Evolutionary conservation across 2,797 vertebrate genomes (phyloP).

Genomic region (Sternotherus odoratus): DNA sequence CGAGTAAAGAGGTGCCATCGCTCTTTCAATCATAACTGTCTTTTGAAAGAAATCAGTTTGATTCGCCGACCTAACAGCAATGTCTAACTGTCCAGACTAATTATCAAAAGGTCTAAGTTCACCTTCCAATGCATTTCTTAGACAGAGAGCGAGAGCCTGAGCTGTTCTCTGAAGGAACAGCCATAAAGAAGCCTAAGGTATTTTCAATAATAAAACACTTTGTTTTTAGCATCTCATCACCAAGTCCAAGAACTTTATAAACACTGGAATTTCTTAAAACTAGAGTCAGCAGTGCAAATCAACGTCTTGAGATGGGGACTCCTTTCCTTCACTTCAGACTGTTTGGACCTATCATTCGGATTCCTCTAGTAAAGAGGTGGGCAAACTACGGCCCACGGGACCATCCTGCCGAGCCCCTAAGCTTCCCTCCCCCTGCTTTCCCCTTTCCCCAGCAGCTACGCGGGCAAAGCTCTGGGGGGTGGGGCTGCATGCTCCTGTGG

Average conservation of each 20-base stretch:
- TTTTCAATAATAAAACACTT: neutral
- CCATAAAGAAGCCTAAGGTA: neutral
- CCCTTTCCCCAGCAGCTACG: too few relatives aligned
- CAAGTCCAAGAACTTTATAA: neutral
- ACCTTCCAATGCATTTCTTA: neutral
- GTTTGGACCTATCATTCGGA: constrained; percentile 16
- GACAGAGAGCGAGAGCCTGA: neutral
- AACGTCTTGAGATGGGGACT: neutral
- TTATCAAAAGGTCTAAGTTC: neutral
- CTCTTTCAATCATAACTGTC: neutral
- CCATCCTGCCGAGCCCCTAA: too few relatives aligned
- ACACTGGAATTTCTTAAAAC: neutral
- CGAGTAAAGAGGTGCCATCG: fast-evolving
- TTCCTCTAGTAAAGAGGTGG: neutral
- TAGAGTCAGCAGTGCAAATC: neutral
- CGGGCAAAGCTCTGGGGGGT: too few relatives aligned
- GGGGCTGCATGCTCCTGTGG: too few relatives aligned
- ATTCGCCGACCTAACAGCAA: neutral
- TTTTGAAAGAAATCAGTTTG: neutral
- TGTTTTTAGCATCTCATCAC: neutral
- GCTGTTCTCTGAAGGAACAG: neutral
- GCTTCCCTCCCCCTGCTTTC: too few relatives aligned
- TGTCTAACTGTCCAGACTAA: neutral
- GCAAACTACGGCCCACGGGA: too few relatives aligned
- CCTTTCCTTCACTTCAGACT: neutral